Base-by-base conservation (phyloP, 2,888 invertebrate genomes). In the Ryuthela nishihirai region DNA sequence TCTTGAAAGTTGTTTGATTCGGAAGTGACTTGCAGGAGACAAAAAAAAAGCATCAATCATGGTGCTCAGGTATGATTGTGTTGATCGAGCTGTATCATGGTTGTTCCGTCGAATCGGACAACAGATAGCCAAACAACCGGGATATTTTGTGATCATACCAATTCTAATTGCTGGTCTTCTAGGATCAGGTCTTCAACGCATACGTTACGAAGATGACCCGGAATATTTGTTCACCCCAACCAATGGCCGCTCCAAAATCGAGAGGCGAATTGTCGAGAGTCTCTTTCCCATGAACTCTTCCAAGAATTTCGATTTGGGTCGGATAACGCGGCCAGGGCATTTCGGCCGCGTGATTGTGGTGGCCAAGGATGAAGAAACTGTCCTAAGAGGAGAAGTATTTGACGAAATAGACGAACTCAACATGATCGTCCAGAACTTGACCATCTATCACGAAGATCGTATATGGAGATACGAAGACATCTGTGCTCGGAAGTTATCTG, bases 141-240 rank as follows among this genome's bases (percentile, higher is more conserved):
- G 88, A 58, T 91, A 91, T 77, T 92, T 91, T 78, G 81, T 92
- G 65, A 84, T 92, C 69, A 80, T 92, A 48, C 92, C 92, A 9
- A 75, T 91, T 32, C 81, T 92, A 40, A 76, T 92, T 47, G 84
- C 88, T 0, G 75, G 85, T 54, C 80, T 92, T 46, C 87, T 88
- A 75, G 82, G 88, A 74, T 91, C 92, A 21, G 92, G 92, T 47
- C 88, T 86, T 75, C 92, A 92, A 76, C 81, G 83, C 72, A 81
- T 92, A 56, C 79, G 85, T 72, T 91, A 90, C 76, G 88, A 91
- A 77, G 91, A 91, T 77, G 92, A 92, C 75, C 92, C 92, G 1
- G 92, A 92, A 74, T 93, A 92, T 76, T 80, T 93, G 24, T 93
- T 92, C 77, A 89, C 90, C 24, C 93, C 93, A 0, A 80, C 89